Evolutionary conservation across 2,113 vertebrate species (phyloP).

Genomic region (Diadophis punctatus): DNA sequence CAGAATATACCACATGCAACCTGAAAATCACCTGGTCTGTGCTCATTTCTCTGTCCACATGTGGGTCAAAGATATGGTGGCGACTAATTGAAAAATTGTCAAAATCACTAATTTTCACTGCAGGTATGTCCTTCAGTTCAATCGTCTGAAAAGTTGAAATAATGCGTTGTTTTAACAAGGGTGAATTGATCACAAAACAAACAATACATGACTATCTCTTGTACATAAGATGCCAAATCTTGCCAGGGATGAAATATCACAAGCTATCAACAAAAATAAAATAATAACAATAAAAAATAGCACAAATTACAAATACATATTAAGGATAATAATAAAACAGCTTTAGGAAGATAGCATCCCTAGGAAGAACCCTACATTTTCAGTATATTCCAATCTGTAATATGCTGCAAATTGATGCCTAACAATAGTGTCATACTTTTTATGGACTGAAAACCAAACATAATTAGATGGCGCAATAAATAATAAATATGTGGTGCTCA

Average conservation of each 20-base stretch:
- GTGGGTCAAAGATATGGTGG: conserved; percentile 73
- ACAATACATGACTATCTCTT: not conserved
- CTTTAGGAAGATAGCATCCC: not conserved
- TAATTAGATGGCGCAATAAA: not conserved
- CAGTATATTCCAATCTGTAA: not conserved
- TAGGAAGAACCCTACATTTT: not conserved
- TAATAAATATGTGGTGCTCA: not conserved
- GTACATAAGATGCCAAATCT: not conserved
- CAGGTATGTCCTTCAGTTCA: conserved; percentile 60
- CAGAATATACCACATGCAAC: not conserved
- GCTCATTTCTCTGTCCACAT: conserved; percentile 75
- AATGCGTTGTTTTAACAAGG: conserved; percentile 15
- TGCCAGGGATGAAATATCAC: not conserved
- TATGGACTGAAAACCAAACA: fast-evolving
- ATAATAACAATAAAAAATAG: not conserved
- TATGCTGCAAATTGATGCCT: not conserved
- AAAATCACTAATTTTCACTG: conserved; percentile 63
- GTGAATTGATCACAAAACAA: not conserved
- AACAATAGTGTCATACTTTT: not conserved
- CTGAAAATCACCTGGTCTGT: conserved; percentile 70
- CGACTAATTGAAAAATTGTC: conserved; percentile 77
- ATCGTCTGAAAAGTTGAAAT: conserved; percentile 66
- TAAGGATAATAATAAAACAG: not conserved
- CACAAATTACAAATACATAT: not conserved
- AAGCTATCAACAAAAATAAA: not conserved